Conservation (phyloP, 2,888 invertebrate genomes). For the Tholera decimalis region DNA sequence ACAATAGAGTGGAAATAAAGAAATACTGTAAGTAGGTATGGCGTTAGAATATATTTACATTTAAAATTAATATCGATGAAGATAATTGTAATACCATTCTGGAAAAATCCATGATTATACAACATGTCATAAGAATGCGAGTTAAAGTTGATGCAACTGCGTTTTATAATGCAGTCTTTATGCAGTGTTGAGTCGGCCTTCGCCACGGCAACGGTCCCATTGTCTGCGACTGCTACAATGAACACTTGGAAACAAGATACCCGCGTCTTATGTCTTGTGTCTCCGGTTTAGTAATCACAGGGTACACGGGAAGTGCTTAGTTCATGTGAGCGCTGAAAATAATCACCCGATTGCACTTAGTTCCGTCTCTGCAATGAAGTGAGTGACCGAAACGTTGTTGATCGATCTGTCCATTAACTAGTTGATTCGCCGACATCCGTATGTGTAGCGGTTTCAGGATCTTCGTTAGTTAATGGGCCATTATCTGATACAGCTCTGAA, state of each 20-base stretch:
- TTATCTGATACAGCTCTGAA: constrained; percentile 56
- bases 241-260: constrained; percentile 88
- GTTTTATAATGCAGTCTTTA: constrained; percentile 84
- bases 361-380: constrained; percentile 39
- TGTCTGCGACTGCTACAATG: constrained; percentile 84
- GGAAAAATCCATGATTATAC: constrained; percentile 58
- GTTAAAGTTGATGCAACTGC: constrained; percentile 70
- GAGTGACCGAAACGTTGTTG: constrained; percentile 52
- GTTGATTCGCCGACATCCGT: constrained; percentile 71
- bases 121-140: constrained; percentile 69
- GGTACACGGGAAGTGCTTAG: constrained; percentile 72
- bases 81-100: constrained; percentile 38
- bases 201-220: constrained; percentile 87
- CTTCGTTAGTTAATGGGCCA: constrained; percentile 72
- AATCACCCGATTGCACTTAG: constrained; percentile 32
- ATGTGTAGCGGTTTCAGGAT: constrained; percentile 69
- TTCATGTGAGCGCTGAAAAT: constrained; percentile 59
- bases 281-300: constrained; percentile 81
- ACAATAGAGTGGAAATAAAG: constrained; percentile 48
- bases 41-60: constrained; percentile 54
- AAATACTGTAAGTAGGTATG: constrained; percentile 28
- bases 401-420: constrained; percentile 72
- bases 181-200: constrained; percentile 87
- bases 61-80: constrained; percentile 46
- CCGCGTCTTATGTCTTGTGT: constrained; percentile 80